A percentile compares a stretch with the other conserved stretches of the same genome.
phyloP scores from a whole-genome alignment of 23 tunicate species.

The Trididemnum miniatum region DNA sequence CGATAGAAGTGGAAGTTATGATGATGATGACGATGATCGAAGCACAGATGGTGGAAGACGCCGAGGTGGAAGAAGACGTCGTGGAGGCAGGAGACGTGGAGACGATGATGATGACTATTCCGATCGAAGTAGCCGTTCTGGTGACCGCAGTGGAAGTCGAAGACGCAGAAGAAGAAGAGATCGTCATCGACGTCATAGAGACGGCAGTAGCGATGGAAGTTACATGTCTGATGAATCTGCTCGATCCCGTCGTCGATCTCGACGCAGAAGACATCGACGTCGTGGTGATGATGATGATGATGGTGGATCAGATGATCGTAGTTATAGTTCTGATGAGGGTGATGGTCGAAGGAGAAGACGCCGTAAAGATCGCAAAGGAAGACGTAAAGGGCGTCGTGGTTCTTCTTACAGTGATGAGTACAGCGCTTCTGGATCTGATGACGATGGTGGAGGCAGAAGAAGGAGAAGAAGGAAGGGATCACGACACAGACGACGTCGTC shows the following conservation, averaged over 20 bases:
- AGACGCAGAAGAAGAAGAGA: constrained; percentile 33
- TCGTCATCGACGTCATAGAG: constrained; percentile 31
- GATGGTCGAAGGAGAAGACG: constrained; percentile 39
- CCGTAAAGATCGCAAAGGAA: constrained; percentile 44
- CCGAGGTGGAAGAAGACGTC: constrained; percentile 8
- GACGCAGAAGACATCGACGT: constrained; percentile 29
- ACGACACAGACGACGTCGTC: constrained; percentile 28
- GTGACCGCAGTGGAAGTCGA: constrained; percentile 32
- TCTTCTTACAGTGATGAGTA: constrained; percentile 50
- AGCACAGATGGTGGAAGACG: constrained; percentile 31
- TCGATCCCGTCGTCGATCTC: constrained; percentile 10
- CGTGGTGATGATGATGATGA: constrained; percentile 17
- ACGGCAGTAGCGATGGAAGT: constrained; percentile 31
- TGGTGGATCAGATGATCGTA: neutral
- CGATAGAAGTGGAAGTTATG: constrained; percentile 16
- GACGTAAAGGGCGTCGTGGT: constrained; percentile 9
- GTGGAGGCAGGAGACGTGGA: constrained; percentile 3
- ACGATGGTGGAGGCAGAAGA: constrained; percentile 28
- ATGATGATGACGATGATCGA: constrained; percentile 27
- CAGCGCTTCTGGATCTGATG: constrained; percentile 43
- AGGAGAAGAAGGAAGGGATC: constrained; percentile 7
- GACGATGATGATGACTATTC: constrained; percentile 19
- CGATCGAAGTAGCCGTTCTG: constrained; percentile 11
- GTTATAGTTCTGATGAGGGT: constrained; percentile 28
- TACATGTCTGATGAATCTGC: constrained; percentile 29